Base-by-base conservation (phyloP, 2,888 invertebrate species). In the Rhamnusium bicolor region DNA sequence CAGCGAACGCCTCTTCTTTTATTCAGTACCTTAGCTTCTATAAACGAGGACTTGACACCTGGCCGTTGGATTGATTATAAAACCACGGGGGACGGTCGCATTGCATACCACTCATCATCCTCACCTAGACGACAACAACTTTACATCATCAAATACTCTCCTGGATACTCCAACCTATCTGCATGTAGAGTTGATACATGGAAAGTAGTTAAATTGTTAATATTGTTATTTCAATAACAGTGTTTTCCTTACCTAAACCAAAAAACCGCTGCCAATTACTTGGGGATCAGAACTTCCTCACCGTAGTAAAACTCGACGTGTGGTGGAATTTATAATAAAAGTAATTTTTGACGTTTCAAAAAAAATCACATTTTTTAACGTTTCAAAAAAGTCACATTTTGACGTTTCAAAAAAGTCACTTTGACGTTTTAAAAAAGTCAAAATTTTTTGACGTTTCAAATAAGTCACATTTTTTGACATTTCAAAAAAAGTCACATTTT, bases 21-120 rank as follows among this genome's bases (percentile, higher is more conserved):
- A 88, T 88, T 87, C 88, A 88, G 81, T 79, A 87, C 85, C 86
- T 86, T 83, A 85, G 87, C 86, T 87, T 86, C 87, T 85, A 86
- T 86, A 87, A 87, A 87, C 87, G 87, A 85, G 86, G 86, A 87
- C 87, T 87, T 88, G 88, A 88, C 88, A 88, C 88, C 87, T 87
- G 83, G 85, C 85, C 85, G 80, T 83, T 83, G 85, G 86, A 86
- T 86, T 87, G 87, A 87, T 87, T 86, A 86, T 86, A 85, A 85
- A 86, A 84, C 86, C 85, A 82, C 84, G 78, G 81, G 86, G 85
- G 85, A 85, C 75, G 66, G 32, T 80, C 76, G 79, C 81, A 66
- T 71, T 62, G 60, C 76, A 72, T 69, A 79, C 82, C 80, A 83
- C 82, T 82, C 84, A 81, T 82, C 82, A 80, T 76, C 73, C 68